Base-by-base conservation (phyloP, 2,888 invertebrate species). In the Pomacea canaliculata region DNA sequence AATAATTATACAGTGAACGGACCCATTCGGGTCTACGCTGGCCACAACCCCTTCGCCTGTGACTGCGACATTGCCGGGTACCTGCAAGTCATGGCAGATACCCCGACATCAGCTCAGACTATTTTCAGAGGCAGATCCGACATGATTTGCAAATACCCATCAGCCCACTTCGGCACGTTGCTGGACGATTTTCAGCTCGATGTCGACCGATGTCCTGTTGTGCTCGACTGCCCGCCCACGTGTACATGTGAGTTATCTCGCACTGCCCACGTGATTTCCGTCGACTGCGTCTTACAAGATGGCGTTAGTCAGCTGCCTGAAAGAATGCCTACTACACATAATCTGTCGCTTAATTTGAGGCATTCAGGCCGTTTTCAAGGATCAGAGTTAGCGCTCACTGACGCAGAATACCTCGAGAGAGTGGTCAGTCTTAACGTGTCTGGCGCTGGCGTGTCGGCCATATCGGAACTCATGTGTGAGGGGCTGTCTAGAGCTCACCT, bases 1-100 rank as follows among this genome's bases (percentile, higher is more conserved):
- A 49, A 74, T 18, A 18, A 51, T 48, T 74, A 62, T 60, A 37
- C 59, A 37, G 59, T 67, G n/a, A 56, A 62, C 3, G 23, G 12
- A 13, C 19, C 10, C 62, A n/a, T 68, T 12, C n/a, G 27, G n/a
- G 62, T 69, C 49, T 69, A 49, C 37, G 69, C 74, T 62, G 62
- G n/a, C 16, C 46, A 23, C 51, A 74, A 74, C n/a, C 74, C 74
- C 4, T 74, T 37, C 62, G 74, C 68, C 56, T 74, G 74, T 23
- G 74, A 74, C 63, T 74, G 74, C 48, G 74, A 46, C 49, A 74
- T 74, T 68, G n/a, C 18, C 9, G 12, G 8, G 2, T 74, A 49
- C 60, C 37, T 59, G 19, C 10, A 59, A n/a, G 68, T n/a, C 9
- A 65, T 51, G 10, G 18, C 19, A 2, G 62, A 62, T 7, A 37